These are phyloP conservation scores for Molossus molossus DNA, from an alignment of 2,797 vertebrate genomes.

Conservation along the genomic window DNA sequence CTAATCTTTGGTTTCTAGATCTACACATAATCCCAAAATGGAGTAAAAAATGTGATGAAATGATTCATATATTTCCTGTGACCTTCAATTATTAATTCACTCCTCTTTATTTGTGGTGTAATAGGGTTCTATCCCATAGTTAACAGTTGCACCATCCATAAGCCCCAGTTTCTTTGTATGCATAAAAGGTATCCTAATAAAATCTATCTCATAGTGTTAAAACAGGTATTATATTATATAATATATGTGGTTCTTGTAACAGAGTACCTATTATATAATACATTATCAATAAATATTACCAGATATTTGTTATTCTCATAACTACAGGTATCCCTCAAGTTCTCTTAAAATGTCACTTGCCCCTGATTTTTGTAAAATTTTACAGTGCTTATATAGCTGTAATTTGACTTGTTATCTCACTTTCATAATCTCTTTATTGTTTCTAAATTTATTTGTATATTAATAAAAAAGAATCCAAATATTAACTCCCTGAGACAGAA, in stretches of 20 bases:
- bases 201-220: neutral
- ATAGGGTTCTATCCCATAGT: neutral
- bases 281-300: neutral
- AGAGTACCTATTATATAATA: neutral
- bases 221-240: neutral
- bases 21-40: neutral
- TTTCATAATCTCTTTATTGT: slow-evolving; percentile 5
- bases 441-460: neutral
- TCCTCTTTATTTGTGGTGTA: neutral
- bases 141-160: neutral
- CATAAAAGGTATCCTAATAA: neutral
- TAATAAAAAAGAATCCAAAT: neutral
- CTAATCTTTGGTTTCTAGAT: neutral
- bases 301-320: neutral
- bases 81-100: neutral
- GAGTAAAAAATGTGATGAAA: neutral
- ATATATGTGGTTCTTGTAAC: neutral
- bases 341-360: neutral
- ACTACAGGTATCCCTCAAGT: neutral
- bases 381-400: neutral
- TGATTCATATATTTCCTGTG: neutral
- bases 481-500: neutral
- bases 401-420: neutral
- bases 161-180: neutral
- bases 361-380: neutral